These are phyloP conservation scores for Eclectus roratus DNA, from an alignment of 2,113 vertebrate species.

Conservation along the genomic window DNA sequence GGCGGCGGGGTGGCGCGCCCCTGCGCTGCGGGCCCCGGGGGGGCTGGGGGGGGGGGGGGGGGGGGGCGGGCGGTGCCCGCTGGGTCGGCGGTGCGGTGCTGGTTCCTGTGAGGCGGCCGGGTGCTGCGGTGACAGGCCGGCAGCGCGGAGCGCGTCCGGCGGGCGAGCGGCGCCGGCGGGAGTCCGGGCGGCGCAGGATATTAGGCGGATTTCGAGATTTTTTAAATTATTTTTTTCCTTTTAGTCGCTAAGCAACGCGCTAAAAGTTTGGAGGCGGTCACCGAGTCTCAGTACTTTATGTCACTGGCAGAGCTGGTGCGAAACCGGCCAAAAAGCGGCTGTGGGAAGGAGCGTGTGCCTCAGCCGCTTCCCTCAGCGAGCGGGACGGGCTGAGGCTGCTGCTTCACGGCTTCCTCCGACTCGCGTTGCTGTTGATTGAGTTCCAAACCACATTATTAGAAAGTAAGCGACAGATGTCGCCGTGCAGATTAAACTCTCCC, in stretches of 20 bases:
- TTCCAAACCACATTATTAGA: conserved; percentile 59
- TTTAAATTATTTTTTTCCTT: neutral
- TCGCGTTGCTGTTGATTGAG: neutral
- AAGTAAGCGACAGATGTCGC: conserved; percentile 61
- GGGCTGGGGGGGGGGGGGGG: too few species aligned
- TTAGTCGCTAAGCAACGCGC: neutral
- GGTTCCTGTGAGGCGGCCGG: neutral
- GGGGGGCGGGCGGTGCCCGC: too few species aligned
- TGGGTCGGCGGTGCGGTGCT: neutral
- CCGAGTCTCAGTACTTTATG: neutral
- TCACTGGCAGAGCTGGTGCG: neutral
- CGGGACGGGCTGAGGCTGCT: neutral
- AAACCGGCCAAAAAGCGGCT: neutral
- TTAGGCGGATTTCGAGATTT: neutral
- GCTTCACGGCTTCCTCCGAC: neutral
- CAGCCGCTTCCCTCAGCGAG: neutral
- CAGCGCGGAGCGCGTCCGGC: neutral
- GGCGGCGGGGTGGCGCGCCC: neutral
- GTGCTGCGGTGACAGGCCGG: neutral
- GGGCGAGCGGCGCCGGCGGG: neutral
- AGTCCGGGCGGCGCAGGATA: neutral
- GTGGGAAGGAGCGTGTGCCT: neutral
- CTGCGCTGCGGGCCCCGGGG: too few species aligned
- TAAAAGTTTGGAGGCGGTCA: conserved; percentile 2
- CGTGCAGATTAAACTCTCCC: conserved; percentile 54